Evolutionary conservation across 2,888 invertebrate species (phyloP).

Genomic region (Clepsis dumicolana): DNA sequence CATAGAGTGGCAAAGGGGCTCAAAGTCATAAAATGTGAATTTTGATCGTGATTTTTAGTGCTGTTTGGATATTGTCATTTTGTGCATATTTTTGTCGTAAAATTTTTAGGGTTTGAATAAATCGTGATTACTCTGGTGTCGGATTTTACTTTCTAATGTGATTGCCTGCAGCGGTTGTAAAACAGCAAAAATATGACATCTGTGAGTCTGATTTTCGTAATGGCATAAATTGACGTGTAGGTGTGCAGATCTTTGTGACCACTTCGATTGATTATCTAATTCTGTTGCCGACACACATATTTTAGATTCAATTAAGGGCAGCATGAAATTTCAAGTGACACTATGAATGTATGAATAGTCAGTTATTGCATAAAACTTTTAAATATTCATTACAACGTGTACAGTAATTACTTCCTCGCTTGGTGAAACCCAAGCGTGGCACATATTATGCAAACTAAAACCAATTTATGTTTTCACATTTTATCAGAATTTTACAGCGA

Average conservation of each 20-base stretch:
- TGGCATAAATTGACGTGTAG: no score
- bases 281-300: no score
- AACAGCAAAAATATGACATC: background rate
- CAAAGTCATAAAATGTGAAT: conserved; percentile 46
- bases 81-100: background rate
- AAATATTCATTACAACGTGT: conserved; percentile 12
- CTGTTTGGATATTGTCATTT: conserved; percentile 41
- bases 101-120: background rate
- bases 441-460: conserved; percentile 62
- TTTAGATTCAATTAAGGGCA: no score
- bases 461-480: conserved; percentile 54
- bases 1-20: conserved; percentile 44
- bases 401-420: no score
- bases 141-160: background rate
- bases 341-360: no score
- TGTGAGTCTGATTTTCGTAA: no score
- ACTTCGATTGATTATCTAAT: no score
- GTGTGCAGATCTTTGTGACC: no score
- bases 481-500: conserved; percentile 42
- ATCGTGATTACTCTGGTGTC: background rate
- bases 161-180: background rate
- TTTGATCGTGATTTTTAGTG: conserved; percentile 58
- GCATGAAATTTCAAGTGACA: no score
- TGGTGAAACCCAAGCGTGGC: no score
- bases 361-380: conserved; percentile 44